A percentile compares a stretch with the other conserved stretches of the same genome.
phyloP scores from a whole-genome alignment of 1,140 invertebrate genomes.

The Atta texana region DNA sequence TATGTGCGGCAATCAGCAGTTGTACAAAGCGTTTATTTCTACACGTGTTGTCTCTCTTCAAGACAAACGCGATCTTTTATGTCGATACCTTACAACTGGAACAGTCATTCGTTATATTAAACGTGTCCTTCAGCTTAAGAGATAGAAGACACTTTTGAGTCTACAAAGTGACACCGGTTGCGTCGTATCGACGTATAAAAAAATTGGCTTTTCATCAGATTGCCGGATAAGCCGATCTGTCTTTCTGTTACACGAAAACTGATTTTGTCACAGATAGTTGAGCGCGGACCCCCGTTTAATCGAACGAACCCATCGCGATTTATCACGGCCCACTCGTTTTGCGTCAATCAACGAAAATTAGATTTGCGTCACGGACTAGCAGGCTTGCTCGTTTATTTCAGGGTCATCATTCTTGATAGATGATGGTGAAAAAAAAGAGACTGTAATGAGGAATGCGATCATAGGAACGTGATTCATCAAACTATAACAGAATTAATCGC shows the following conservation, averaged over 20 bases:
- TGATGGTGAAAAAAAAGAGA: conserved; percentile 11
- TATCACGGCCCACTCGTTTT: conserved; percentile 60
- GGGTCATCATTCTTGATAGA: conserved; percentile 23
- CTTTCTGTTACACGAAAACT: background rate
- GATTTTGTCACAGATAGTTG: conserved; percentile 14
- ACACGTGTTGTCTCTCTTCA: background rate
- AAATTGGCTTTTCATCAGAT: background rate
- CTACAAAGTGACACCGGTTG: background rate
- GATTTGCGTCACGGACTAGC: conserved; percentile 52
- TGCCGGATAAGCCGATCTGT: background rate
- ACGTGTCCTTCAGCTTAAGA: background rate
- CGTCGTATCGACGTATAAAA: background rate
- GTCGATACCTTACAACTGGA: conserved; percentile 33
- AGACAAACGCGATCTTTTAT: conserved; percentile 31
- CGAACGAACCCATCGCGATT: conserved; percentile 40
- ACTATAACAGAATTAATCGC: conserved; percentile 6
- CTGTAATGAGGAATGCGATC: background rate
- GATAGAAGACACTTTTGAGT: background rate
- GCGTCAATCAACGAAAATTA: conserved; percentile 71
- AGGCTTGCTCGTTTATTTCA: conserved; percentile 17
- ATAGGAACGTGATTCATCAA: background rate
- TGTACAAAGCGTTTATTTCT: conserved; percentile 22
- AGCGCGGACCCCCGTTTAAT: conserved; percentile 1
- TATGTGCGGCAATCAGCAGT: background rate
- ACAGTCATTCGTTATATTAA: conserved; percentile 41